Evolutionary conservation across 2,113 vertebrate genomes (phyloP), one percentile per base, ranked within the genome.

Genomic region (Pteronura brasiliensis): DNA sequence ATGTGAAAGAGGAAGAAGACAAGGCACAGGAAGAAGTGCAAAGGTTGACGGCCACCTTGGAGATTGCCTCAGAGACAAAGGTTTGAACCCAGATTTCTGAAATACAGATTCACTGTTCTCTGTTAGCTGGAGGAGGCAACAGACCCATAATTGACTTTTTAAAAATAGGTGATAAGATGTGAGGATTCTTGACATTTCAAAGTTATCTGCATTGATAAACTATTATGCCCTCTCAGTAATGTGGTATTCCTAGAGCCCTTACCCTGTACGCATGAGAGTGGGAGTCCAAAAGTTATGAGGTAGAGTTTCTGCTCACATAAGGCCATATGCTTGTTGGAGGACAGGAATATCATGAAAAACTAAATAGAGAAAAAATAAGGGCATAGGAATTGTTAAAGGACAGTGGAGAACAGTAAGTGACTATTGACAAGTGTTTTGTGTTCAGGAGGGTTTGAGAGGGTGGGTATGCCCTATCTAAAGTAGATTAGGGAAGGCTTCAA

Each of bases 1-100:
- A 98, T 94, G 93, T 93, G 5, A 98, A 98, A 87, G 98, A 99
- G 88, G 98, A 99, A 57, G 98, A 98, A 94, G 98, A 98, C 86
- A 98, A 97, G 92, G 98, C 98, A 36, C 97, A 95, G 59, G 71
- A 94, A 61, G 98, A 98, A 89, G 96, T 97, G 55, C 97, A 98
- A 29, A 98, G 94, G n/a, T 79, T 98, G 90, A 98, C 96, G 4
- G 91, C 98, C 57, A 98, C 98, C 15, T 94, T 99, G 94, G 98
- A 99, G 96, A 95, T 97, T 6, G 98, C 98, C 52, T 91, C 98
- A 34, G 97, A 98, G 31, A 97, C 98, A 31, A 99, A 99, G 98
- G 99, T 99, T 95, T 74, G 97, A 72, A n/a, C 42, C 59, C 20
- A 84, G 67, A 34, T 29, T 65, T 36, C 36, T 92, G n/a, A 65